Evolutionary conservation across 2,113 vertebrate species (phyloP), one percentile per base, ranked within the genome.

Genomic region (Alligator sinensis): DNA sequence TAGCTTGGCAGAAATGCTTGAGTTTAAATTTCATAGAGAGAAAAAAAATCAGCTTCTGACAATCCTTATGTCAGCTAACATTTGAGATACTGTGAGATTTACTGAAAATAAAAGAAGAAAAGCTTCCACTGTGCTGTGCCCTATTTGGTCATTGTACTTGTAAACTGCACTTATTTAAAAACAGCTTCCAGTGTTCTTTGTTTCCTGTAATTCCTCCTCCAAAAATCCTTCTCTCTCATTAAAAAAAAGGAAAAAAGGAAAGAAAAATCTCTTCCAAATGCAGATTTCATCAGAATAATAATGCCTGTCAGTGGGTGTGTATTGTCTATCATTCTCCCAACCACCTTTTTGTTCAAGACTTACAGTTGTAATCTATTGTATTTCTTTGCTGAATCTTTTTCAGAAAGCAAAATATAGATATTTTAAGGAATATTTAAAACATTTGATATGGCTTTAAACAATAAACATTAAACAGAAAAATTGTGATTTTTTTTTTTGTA

Each of bases 231-330:
- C 27, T 62, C 62, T 77, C 79, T 75, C 62, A 30, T 55, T 10
- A 12, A 28, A 25, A 15, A 34, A 34, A 34, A n/a, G n/a, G 59
- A 75, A 68, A 30, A 2, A 17, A 27, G 61, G 84, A 60, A 16
- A 38, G 24, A 88, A 60, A 91, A 79, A 0, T 22, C 18, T 12
- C 10, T n/a, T 78, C 58, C 90, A 90, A 84, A 92, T 66, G 70
- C 91, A 95, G 80, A 84, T 16, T 80, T 94, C 68, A 15, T 38
- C 63, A 87, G 84, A 93, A 90, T 80, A 92, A 93, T 91, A 89
- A 95, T 84, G 47, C 24, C 27, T 68, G 80, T 30, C 27, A 93
- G 70, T 84, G 47, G 47, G 7, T 87, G 38, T 92, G 47, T 70
- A 62, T 79, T 91, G 95, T 77, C 62, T 92, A 61, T 0, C 0